Conservation (phyloP, 1,140 invertebrate genomes). For the Drosophila lini region DNA sequence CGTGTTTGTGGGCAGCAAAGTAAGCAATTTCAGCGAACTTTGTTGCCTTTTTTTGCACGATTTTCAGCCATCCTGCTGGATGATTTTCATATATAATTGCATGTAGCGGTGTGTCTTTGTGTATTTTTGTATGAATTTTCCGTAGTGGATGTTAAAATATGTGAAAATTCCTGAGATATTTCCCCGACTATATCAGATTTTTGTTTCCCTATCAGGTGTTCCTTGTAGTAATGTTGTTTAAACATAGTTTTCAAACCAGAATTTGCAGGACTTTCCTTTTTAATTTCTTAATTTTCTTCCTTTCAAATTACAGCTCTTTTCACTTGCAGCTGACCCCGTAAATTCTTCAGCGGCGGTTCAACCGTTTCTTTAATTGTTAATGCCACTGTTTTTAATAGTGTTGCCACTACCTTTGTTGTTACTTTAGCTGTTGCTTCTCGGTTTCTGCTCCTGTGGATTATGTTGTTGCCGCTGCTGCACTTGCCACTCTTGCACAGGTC, state of each 20-base stretch:
- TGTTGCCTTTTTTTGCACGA: constrained; percentile 18
- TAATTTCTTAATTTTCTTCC: not conserved
- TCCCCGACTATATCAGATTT: not conserved
- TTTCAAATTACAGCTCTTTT: too few species aligned
- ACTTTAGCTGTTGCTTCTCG: constrained; percentile 34
- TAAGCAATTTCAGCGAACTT: constrained; percentile 63
- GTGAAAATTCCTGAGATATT: not conserved
- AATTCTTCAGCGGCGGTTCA: not conserved
- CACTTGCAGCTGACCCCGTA: not conserved
- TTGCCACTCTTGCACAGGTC: constrained; percentile 13
- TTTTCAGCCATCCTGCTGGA: constrained; percentile 35
- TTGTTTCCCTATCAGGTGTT: not conserved
- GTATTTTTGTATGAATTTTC: not conserved
- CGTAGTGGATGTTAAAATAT: constrained; percentile 14
- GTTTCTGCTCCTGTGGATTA: constrained; percentile 14
- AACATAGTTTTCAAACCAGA: not conserved
- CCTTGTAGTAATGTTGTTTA: not conserved
- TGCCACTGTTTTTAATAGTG: constrained; percentile 15
- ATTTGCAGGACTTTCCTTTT: not conserved
- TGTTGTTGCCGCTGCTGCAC: constrained; percentile 20
- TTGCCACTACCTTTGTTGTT: constrained; percentile 6
- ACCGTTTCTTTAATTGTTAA: constrained; percentile 17
- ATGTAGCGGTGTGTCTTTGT: constrained; percentile 16
- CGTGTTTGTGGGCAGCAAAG: constrained; percentile 58
- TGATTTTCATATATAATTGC: constrained; percentile 76